Conservation (phyloP, 2,797 vertebrate species). For the Stomatorhinus walkeri region DNA sequence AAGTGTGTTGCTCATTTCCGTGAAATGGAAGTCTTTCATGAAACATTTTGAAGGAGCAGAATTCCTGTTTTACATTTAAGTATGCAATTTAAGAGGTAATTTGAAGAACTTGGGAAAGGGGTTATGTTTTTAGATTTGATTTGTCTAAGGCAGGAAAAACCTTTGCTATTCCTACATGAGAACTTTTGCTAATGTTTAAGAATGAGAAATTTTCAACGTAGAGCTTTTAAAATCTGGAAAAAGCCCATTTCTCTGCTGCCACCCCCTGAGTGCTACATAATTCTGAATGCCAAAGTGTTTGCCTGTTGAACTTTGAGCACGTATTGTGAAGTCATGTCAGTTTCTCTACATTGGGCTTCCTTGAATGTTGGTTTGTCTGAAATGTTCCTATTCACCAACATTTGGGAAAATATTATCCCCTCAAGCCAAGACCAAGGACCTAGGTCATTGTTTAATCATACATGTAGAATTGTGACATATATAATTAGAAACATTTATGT, state of each 20-base stretch:
- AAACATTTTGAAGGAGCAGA: slow-evolving; percentile 4
- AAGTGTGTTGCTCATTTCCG: background rate
- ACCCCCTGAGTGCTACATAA: background rate
- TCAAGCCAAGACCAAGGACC: background rate
- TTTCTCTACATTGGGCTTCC: background rate
- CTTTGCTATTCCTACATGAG: background rate
- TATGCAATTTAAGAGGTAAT: background rate
- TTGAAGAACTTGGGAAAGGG: background rate
- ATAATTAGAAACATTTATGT: background rate
- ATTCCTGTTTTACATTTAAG: background rate
- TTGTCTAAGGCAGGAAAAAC: background rate
- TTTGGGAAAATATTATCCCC: background rate
- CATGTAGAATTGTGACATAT: background rate
- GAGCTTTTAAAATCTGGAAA: background rate
- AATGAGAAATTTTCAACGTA: background rate
- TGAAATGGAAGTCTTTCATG: background rate
- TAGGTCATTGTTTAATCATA: background rate
- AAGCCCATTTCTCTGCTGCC: background rate
- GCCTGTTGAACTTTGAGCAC: background rate
- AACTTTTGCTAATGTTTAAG: background rate
- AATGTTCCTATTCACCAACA: background rate
- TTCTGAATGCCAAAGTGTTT: background rate
- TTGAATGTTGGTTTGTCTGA: background rate
- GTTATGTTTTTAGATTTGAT: background rate
- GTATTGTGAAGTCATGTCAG: background rate